These are phyloP conservation scores for Plotosus lineatus DNA, from an alignment of 2,113 vertebrate species.

Conservation along the genomic window DNA sequence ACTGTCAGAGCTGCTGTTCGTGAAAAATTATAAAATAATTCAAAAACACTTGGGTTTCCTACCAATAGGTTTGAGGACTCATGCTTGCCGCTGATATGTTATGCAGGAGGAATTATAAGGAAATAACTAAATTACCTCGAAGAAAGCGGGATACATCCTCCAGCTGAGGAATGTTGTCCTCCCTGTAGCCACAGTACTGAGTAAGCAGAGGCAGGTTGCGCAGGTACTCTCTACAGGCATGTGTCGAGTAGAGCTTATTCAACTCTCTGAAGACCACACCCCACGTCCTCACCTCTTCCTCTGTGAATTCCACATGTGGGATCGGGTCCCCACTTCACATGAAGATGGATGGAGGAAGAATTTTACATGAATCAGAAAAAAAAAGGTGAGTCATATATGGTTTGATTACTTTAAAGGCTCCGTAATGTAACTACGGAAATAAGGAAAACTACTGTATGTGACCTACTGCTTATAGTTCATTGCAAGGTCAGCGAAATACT, in stretches of 20 bases:
- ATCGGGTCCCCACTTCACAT: conserved; percentile 85
- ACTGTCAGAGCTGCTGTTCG: not conserved
- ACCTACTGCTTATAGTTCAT: conserved; percentile 92
- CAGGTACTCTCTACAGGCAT: conserved; percentile 93
- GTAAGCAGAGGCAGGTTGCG: conserved; percentile 91
- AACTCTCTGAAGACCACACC: conserved; percentile 92
- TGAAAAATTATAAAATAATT: not conserved
- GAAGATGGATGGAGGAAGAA: not conserved
- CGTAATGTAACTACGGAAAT: not conserved
- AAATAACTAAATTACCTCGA: conserved; percentile 72
- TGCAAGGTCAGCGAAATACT: conserved; percentile 95
- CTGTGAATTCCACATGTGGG: conserved; percentile 88
- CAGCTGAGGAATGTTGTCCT: conserved; percentile 96
- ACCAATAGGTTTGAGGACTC: not conserved
- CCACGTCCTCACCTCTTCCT: conserved; percentile 95
- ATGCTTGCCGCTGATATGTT: not conserved
- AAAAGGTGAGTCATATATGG: not conserved
- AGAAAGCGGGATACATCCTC: conserved; percentile 96
- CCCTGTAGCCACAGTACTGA: conserved; percentile 88
- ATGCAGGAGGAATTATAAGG: not conserved
- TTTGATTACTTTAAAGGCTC: not conserved
- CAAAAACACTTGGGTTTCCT: not conserved
- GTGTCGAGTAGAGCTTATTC: conserved; percentile 89
- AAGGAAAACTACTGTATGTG: not conserved
- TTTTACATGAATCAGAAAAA: not conserved